A percentile compares a stretch with the other conserved stretches of the same genome.
These are phyloP conservation scores for Calliopsis andreniformis DNA, from an alignment of 1,140 invertebrate genomes.

Conservation along the genomic window DNA sequence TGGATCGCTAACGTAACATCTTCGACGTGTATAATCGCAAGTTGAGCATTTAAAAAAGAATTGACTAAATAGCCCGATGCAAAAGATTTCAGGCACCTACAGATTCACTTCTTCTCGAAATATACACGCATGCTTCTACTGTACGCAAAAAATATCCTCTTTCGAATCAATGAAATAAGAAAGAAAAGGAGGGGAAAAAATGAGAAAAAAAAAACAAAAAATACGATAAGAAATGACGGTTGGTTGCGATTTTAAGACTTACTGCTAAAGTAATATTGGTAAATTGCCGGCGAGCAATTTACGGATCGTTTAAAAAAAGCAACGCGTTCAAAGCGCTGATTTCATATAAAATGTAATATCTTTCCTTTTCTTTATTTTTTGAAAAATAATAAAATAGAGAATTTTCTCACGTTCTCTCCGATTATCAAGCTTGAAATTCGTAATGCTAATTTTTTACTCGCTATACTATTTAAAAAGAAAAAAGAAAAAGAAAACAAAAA, in stretches of 20 bases:
- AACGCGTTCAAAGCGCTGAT: constrained; percentile 16
- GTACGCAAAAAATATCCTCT: neutral
- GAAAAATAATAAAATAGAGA: constrained; percentile 53
- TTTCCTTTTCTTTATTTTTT: neutral
- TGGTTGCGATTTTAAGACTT: constrained; percentile 39
- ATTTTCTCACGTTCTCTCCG: constrained; percentile 38
- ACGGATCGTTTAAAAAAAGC: constrained; percentile 25
- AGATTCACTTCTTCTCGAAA: constrained; percentile 23
- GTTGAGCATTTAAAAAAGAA: constrained; percentile 36
- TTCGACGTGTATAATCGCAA: neutral
- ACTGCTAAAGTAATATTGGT: constrained; percentile 34
- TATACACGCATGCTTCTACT: neutral
- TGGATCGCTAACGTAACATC: constrained; percentile 21
- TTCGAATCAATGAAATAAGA: constrained; percentile 10
- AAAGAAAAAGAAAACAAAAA: neutral
- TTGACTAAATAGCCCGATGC: constrained; percentile 5
- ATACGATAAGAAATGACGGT: constrained; percentile 21
- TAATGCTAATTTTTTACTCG: neutral
- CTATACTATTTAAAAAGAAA: neutral
- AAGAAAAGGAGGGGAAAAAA: neutral
- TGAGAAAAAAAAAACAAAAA: constrained; percentile 1
- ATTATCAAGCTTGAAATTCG: constrained; percentile 20
- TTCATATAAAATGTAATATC: constrained; percentile 40
- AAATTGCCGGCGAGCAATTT: constrained; percentile 15
- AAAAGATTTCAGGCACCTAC: constrained; percentile 11